Percentiles rank a stretch among this genome's conserved stretches.
Conservation (phyloP, 1,140 invertebrate genomes). For the Megalonaias nervosa region DNA sequence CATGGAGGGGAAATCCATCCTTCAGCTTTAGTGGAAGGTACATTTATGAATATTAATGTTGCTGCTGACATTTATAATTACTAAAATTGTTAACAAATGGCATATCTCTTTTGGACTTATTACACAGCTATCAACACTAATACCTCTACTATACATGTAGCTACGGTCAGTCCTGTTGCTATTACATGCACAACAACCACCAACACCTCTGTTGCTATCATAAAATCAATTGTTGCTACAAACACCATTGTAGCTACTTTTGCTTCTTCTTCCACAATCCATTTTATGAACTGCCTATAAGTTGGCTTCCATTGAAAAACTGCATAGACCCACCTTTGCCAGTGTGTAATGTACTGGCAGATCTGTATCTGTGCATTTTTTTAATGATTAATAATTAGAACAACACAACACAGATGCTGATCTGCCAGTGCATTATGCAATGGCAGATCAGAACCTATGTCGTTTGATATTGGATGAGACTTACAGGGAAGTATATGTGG, state of each 20-base stretch:
- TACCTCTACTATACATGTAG: background rate
- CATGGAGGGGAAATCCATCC: conserved; percentile 93
- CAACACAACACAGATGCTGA: too few species aligned
- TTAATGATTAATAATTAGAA: too few species aligned
- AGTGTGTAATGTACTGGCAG: too few species aligned
- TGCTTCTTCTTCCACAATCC: too few species aligned
- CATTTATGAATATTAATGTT: conserved; percentile 8
- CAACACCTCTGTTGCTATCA: too few species aligned
- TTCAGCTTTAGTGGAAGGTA: conserved; percentile 77
- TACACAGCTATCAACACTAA: background rate
- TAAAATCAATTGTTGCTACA: background rate
- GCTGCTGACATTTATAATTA: background rate
- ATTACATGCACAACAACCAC: background rate
- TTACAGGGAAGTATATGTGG: background rate
- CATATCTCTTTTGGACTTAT: background rate
- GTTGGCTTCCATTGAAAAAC: too few species aligned
- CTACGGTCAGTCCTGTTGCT: background rate
- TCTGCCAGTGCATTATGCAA: too few species aligned
- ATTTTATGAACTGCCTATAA: too few species aligned
- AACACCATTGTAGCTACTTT: background rate
- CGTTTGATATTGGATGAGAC: too few species aligned
- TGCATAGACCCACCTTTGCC: too few species aligned
- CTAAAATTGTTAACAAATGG: background rate
- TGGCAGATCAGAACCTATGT: too few species aligned
- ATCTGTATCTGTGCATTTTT: too few species aligned